Evolutionary conservation across 2,113 vertebrate species (phyloP).

Genomic region (Daphoenositta chrysoptera): DNA sequence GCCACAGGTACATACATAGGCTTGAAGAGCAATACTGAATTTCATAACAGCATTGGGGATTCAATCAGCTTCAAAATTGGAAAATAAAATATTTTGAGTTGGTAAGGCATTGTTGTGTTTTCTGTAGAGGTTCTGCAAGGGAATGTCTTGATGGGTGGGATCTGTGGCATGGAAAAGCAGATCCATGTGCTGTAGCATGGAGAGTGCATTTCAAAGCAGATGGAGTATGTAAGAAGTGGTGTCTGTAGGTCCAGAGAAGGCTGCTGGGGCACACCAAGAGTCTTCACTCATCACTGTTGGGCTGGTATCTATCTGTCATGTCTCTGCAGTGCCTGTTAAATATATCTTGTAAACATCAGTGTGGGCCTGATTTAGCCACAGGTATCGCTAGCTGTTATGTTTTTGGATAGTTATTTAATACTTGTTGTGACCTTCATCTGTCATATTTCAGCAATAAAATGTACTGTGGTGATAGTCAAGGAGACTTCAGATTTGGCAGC

Average conservation of each 20-base stretch:
- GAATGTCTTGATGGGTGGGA: not conserved
- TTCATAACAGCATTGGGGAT: not conserved
- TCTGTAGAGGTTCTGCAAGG: not conserved
- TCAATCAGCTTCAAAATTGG: not conserved
- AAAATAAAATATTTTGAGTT: not conserved
- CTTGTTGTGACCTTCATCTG: not conserved
- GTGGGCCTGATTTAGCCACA: not conserved
- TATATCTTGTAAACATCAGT: not conserved
- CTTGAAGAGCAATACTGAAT: not conserved
- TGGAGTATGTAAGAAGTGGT: not conserved
- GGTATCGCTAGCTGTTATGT: not conserved
- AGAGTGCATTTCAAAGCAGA: not conserved
- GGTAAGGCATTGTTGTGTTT: not conserved
- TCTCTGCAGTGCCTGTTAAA: not conserved
- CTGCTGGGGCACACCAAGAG: not conserved
- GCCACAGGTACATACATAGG: not conserved
- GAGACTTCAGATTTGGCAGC: not conserved
- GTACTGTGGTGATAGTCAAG: not conserved
- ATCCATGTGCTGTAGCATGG: rapidly evolving
- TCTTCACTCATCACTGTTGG: not conserved
- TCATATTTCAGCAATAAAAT: not conserved
- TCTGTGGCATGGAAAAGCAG: not conserved
- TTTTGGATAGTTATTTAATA: not conserved
- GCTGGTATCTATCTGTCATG: not conserved
- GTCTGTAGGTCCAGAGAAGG: not conserved